Percentiles rank a stretch among this genome's conserved stretches.
Evolutionary conservation across 1,140 invertebrate species (phyloP).

Genomic region (Hypothenemus hampei): DNA sequence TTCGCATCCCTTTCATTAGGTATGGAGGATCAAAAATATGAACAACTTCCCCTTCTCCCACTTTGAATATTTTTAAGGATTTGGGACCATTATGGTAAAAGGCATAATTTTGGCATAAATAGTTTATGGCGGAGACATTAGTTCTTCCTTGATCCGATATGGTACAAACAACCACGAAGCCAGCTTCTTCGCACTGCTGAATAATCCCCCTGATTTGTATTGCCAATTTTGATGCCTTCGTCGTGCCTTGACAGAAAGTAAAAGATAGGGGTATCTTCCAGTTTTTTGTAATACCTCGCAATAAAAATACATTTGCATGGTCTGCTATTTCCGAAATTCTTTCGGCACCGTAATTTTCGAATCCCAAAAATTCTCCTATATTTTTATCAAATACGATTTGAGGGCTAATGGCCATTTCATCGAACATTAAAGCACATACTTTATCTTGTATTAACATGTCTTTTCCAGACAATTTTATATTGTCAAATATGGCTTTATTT

Average conservation of each 20-base stretch:
- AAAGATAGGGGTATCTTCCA: constrained; percentile 37
- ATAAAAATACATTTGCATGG: constrained; percentile 39
- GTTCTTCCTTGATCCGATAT: neutral
- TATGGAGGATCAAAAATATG: constrained; percentile 7
- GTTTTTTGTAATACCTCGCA: constrained; percentile 31
- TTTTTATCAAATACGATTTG: no score
- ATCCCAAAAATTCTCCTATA: no score
- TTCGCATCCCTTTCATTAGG: constrained; percentile 3
- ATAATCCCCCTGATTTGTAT: no score
- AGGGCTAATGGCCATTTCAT: no score
- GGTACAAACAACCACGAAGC: neutral
- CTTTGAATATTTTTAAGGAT: no score
- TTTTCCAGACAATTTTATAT: no score
- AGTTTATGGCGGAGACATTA: no score
- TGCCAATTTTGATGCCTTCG: constrained; percentile 19
- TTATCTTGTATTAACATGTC: no score
- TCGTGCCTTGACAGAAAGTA: constrained; percentile 25
- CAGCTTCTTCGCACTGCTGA: neutral
- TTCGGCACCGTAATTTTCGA: neutral
- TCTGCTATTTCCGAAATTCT: constrained; percentile 29
- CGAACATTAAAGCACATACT: no score
- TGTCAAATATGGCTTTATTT: no score
- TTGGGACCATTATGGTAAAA: no score
- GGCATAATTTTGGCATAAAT: no score
- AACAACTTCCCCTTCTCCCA: neutral